A percentile compares a stretch with the other conserved stretches of the same genome.
phyloP scores from a whole-genome alignment of 2,888 invertebrate genomes.

The Zaprionus lineosus region DNA sequence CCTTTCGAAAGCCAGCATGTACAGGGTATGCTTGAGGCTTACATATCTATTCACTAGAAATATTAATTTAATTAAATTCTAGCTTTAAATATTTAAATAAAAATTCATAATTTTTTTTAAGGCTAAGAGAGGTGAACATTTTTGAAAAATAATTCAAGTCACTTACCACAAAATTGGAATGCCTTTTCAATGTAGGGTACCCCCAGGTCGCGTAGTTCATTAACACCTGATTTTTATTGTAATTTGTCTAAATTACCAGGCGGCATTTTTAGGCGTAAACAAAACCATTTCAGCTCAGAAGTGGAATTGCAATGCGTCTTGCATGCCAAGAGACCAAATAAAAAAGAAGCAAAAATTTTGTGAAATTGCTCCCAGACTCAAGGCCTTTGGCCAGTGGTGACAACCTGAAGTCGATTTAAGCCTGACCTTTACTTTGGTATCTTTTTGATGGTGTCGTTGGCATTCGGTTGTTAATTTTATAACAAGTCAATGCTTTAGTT shows the following conservation, averaged over 20 bases:
- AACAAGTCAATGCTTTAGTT: conserved; percentile 37
- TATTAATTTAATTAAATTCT: too few species aligned
- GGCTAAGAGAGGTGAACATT: neutral
- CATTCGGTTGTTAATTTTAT: conserved; percentile 35
- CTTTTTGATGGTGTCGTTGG: conserved; percentile 64
- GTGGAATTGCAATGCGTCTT: conserved; percentile 57
- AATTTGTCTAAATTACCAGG: conserved; percentile 37
- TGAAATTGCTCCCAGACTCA: conserved; percentile 64
- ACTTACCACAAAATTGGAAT: too few species aligned
- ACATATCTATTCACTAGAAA: too few species aligned
- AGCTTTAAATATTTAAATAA: too few species aligned
- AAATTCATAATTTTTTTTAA: too few species aligned
- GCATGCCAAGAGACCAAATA: conserved; percentile 55
- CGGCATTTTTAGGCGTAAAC: conserved; percentile 32
- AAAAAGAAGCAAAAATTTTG: conserved; percentile 56
- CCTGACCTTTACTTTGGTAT: conserved; percentile 65
- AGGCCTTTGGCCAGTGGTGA: conserved; percentile 50
- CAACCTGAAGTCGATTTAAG: conserved; percentile 35
- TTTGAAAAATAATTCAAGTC: too few species aligned
- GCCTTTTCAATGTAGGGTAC: too few species aligned
- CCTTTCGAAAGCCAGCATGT: too few species aligned
- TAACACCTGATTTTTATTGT: conserved; percentile 10
- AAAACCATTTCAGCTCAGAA: conserved; percentile 22
- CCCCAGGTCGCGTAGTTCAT: conserved; percentile 2
- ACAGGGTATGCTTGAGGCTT: neutral